Conservation (phyloP, 2,113 vertebrate genomes). For the Oostethus manadensis region DNA sequence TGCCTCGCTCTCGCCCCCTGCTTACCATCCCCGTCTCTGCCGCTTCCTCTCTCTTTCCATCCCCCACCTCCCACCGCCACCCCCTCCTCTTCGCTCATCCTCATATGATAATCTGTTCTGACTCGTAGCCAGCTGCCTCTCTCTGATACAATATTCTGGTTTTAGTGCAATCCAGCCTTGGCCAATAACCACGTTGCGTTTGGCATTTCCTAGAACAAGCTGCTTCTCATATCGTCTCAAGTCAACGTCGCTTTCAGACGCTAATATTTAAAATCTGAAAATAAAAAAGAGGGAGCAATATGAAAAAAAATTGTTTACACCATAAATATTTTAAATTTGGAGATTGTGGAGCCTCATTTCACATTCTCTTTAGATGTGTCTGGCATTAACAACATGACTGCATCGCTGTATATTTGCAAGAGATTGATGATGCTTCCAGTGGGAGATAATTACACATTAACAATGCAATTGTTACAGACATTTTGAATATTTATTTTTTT, state of each 20-base stretch:
- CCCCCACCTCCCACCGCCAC: slow-evolving; percentile 17
- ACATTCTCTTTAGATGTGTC: slow-evolving; percentile 12
- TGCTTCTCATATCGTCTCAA: slow-evolving; percentile 50
- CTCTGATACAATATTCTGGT: slow-evolving; percentile 76
- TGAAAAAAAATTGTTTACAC: slow-evolving; percentile 4
- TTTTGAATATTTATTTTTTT: slow-evolving; percentile 27
- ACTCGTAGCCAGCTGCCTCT: slow-evolving; percentile 75
- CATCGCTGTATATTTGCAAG: slow-evolving; percentile 9
- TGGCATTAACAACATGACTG: slow-evolving; percentile 16
- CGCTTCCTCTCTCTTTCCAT: slow-evolving; percentile 16
- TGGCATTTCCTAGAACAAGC: slow-evolving; percentile 70
- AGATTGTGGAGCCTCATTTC: slow-evolving; percentile 24
- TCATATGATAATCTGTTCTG: slow-evolving; percentile 77
- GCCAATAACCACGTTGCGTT: slow-evolving; percentile 65
- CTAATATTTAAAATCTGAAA: slow-evolving; percentile 40
- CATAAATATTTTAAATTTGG: slow-evolving; percentile 23
- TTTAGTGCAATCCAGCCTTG: slow-evolving; percentile 73
- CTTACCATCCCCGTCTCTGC: slow-evolving; percentile 43
- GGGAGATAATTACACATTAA: slow-evolving; percentile 10
- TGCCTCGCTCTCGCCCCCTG: slow-evolving; percentile 43
- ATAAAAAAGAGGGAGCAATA: slow-evolving; percentile 11
- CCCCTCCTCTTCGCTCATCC: slow-evolving; percentile 60
- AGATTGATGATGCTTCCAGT: background rate
- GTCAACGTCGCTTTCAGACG: slow-evolving; percentile 45
- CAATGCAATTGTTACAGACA: slow-evolving; percentile 9